phyloP scores from a whole-genome alignment of 2,888 invertebrate genomes.

The Alentia gelatinosa region DNA sequence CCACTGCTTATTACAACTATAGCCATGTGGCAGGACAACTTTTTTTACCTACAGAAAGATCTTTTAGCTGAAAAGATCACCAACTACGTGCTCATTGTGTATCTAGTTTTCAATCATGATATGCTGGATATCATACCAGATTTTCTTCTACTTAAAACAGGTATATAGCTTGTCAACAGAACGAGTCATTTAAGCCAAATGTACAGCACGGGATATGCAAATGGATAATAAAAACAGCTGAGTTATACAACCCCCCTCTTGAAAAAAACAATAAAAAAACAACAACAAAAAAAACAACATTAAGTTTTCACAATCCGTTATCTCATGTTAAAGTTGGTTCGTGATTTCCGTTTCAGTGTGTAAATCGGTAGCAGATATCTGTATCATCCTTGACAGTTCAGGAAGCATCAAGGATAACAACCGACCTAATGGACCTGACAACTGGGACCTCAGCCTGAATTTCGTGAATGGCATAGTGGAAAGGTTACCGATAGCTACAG shows the following conservation, averaged over 20 bases:
- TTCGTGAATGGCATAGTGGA: background rate
- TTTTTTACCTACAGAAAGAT: no score
- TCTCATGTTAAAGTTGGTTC: background rate
- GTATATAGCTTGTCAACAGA: background rate
- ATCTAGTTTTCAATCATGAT: no score
- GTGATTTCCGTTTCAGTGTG: background rate
- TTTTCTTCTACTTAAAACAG: no score
- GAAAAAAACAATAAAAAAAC: no score
- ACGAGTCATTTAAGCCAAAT: background rate
- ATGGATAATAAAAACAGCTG: no score
- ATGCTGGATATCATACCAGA: no score
- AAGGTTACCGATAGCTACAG: background rate
- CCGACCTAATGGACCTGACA: background rate
- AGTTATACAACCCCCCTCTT: no score
- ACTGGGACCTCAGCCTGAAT: background rate
- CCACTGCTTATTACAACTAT: no score
- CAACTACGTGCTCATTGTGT: no score
- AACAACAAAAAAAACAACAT: background rate
- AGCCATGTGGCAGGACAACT: no score
- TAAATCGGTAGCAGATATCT: constrained; percentile 28
- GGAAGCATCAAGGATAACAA: constrained; percentile 46
- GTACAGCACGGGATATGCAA: background rate
- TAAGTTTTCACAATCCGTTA: background rate
- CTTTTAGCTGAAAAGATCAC: no score
- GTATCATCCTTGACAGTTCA: constrained; percentile 31